Conservation (phyloP, 1,140 invertebrate species). For the Polypedilum vanderplanki region DNA sequence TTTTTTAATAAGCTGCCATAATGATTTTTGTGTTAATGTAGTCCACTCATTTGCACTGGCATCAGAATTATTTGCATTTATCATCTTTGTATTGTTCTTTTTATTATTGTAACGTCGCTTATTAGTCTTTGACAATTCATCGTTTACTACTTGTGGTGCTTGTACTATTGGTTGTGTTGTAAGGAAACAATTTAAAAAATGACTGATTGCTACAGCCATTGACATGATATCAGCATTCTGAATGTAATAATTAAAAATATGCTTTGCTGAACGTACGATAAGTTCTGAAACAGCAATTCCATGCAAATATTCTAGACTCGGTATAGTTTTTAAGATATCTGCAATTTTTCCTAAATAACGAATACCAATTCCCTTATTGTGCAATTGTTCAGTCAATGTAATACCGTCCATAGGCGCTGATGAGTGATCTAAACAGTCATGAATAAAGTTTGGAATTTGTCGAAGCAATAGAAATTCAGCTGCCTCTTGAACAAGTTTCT, state of each 20-base stretch:
- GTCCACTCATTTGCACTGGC: conserved; percentile 71
- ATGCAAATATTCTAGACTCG: conserved; percentile 79
- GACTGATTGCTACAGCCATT: conserved; percentile 78
- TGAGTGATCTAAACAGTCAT: conserved; percentile 86
- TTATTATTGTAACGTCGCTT: conserved; percentile 62
- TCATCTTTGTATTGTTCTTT: conserved; percentile 45
- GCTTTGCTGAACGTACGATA: conserved; percentile 81
- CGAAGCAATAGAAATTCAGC: conserved; percentile 88
- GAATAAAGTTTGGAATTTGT: conserved; percentile 90
- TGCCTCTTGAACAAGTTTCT: conserved; percentile 86
- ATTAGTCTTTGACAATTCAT: conserved; percentile 53
- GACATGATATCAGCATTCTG: conserved; percentile 86
- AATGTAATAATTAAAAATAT: conserved; percentile 86
- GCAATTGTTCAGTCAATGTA: conserved; percentile 88
- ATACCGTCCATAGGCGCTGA: conserved; percentile 90
- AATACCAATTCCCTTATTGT: conserved; percentile 92
- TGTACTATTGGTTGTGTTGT: conserved; percentile 61
- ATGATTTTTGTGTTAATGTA: conserved; percentile 67
- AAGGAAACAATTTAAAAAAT: conserved; percentile 92
- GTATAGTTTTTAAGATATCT: conserved; percentile 66
- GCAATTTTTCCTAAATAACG: conserved; percentile 84
- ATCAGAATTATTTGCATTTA: conserved; percentile 33
- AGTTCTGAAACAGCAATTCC: conserved; percentile 82
- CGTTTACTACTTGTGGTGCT: conserved; percentile 60
- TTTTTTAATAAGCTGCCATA: conserved; percentile 82